Evolutionary conservation across 2,888 invertebrate genomes (phyloP), one percentile per base, ranked within the genome.

Genomic region (Hydraecia micacea): DNA sequence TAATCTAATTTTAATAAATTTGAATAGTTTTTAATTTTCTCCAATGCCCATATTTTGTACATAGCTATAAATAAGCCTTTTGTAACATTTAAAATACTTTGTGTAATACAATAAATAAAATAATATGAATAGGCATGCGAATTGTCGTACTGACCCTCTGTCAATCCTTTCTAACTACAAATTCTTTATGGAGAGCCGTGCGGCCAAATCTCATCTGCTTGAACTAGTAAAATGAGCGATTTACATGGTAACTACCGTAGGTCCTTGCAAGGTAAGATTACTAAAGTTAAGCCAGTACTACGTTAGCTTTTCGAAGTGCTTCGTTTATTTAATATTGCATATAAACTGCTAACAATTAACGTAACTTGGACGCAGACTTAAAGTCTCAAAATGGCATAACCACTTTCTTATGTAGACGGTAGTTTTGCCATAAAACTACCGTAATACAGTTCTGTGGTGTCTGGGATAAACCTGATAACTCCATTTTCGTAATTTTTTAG

Each of bases 161-260:
- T 65, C 36, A 25, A 36, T 65, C 25, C 13, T 36, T 63, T 32
- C 32, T 36, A 36, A 65, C 63, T 36, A 13, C 3, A 28, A 28
- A 46, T 28, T 13, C 7, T 21, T 28, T 28, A 39, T 66, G 66
- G n/a, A 15, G 13, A 39, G 13, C 36, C 15, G 25, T 65, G 8
- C 25, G 25, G 65, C 2, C 18, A 18, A 18, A 62, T n/a, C 1
- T 60, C 81, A 87, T 60, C 79, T 83, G 81, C 32, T 11, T n/a
- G n/a, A 60, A 36, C 7, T 60, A n/a, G 18, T 70, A 11, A 49
- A 36, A 21, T 39, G 2, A n/a, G 21, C 55, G 55, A 25, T 55
- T n/a, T 21, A 21, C 52, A 52, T 52, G 52, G 21, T 52, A 52
- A 52, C 2, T 52, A 2, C 52, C 21, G 7, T 52, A 52, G 21